Evolutionary conservation across 2,113 vertebrate species (phyloP).

Genomic region (Proterorhinus semilunaris): DNA sequence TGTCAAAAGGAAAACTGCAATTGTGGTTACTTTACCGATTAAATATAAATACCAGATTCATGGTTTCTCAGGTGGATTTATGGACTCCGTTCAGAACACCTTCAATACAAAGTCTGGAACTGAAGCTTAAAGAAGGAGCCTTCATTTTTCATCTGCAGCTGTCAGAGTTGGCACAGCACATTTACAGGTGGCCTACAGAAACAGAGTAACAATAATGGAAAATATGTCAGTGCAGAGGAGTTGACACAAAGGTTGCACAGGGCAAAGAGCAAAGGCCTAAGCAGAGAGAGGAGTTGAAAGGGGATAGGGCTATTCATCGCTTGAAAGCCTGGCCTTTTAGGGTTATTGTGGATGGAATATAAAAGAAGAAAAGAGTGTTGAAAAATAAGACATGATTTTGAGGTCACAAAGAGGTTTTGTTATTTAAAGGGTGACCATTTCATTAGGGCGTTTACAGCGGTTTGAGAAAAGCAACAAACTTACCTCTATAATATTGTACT

Average conservation of each 20-base stretch:
- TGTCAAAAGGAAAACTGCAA: slow-evolving; percentile 18
- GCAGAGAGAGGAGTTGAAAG: neutral
- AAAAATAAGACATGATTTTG: neutral
- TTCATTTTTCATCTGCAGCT: slow-evolving; percentile 7
- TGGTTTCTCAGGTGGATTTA: slow-evolving; percentile 16
- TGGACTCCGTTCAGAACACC: slow-evolving; percentile 5
- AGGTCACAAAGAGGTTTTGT: neutral
- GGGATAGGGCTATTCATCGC: neutral
- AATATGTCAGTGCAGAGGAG: neutral
- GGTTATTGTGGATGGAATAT: neutral
- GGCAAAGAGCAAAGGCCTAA: neutral
- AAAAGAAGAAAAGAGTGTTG: neutral
- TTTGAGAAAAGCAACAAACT: too few species aligned
- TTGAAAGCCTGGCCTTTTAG: neutral
- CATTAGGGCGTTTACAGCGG: too few species aligned
- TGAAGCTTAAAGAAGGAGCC: neutral
- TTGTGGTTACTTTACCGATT: slow-evolving; percentile 23
- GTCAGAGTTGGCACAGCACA: neutral
- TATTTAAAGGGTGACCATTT: neutral
- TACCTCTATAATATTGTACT: too few species aligned
- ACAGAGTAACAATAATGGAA: neutral
- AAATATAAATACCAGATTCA: slow-evolving; percentile 24
- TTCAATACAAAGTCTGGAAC: slow-evolving; percentile 14
- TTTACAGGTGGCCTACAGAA: slow-evolving; percentile 13
- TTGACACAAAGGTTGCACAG: neutral